phyloP scores from a whole-genome alignment of 2,113 vertebrate genomes.

The Microcebus tavaratra region DNA sequence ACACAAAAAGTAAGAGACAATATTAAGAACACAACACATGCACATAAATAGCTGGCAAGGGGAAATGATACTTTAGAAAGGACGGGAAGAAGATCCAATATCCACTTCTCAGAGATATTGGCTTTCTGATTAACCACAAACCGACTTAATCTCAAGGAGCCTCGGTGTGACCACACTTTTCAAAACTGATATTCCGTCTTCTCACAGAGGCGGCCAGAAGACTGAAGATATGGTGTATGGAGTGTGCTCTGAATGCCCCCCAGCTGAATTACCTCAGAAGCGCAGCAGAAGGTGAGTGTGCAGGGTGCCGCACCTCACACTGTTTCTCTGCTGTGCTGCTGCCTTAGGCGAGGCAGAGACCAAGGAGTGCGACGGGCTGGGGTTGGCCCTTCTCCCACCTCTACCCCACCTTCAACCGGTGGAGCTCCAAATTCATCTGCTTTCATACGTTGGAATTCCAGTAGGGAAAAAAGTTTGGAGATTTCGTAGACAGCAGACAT shows the following conservation, averaged over 20 bases:
- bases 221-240: accelerated
- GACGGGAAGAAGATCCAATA: neutral
- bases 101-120: neutral
- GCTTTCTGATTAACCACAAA: neutral
- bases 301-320: accelerated
- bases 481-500: neutral
- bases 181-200: neutral
- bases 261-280: accelerated
- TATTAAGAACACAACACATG: neutral
- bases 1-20: neutral
- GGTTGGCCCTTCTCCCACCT: too few relatives aligned
- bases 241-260: accelerated
- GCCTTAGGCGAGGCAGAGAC: accelerated
- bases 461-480: neutral
- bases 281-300: accelerated
- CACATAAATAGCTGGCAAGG: neutral
- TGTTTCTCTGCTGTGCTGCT: neutral
- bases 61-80: neutral
- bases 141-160: neutral
- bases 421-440: neutral
- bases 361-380: accelerated
- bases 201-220: neutral
- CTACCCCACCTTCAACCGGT: accelerated
- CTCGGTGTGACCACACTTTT: neutral
- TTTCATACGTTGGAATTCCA: neutral